Conservation (phyloP, 2,888 invertebrate species). For the Hypena proboscidalis region DNA sequence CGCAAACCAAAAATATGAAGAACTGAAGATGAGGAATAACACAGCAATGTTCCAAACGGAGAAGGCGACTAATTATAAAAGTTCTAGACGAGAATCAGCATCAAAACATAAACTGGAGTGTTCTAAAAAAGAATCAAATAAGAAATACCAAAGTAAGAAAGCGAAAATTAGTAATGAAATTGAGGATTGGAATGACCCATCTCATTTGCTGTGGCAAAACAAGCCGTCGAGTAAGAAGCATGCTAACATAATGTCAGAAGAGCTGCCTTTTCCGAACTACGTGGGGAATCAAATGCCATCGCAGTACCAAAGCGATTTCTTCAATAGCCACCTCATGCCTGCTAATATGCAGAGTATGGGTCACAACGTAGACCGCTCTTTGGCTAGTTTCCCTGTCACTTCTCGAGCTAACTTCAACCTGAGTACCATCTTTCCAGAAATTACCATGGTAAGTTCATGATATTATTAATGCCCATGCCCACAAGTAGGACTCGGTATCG, state of each 20-base stretch:
- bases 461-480: too few species aligned
- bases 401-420: constrained; percentile 91
- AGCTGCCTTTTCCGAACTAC: constrained; percentile 73
- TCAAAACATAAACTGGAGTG: constrained; percentile 79
- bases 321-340: constrained; percentile 75
- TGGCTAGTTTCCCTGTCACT: constrained; percentile 69
- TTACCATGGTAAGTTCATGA: constrained; percentile 85
- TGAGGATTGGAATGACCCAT: constrained; percentile 74
- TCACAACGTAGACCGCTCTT: constrained; percentile 66
- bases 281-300: constrained; percentile 73
- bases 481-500: too few species aligned
- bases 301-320: constrained; percentile 76
- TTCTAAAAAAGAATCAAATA: constrained; percentile 76
- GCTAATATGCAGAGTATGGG: constrained; percentile 70
- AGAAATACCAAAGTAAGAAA: constrained; percentile 77
- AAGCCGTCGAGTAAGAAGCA: constrained; percentile 67
- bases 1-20: constrained; percentile 75
- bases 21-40: constrained; percentile 75
- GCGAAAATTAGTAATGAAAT: constrained; percentile 65
- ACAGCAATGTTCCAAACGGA: constrained; percentile 64
- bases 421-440: constrained; percentile 94
- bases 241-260: constrained; percentile 69
- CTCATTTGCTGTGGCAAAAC: constrained; percentile 74
- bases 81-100: constrained; percentile 69
- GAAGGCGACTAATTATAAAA: constrained; percentile 68